phyloP scores from a whole-genome alignment of 2,888 invertebrate species.

The Lomographa bimaculata region DNA sequence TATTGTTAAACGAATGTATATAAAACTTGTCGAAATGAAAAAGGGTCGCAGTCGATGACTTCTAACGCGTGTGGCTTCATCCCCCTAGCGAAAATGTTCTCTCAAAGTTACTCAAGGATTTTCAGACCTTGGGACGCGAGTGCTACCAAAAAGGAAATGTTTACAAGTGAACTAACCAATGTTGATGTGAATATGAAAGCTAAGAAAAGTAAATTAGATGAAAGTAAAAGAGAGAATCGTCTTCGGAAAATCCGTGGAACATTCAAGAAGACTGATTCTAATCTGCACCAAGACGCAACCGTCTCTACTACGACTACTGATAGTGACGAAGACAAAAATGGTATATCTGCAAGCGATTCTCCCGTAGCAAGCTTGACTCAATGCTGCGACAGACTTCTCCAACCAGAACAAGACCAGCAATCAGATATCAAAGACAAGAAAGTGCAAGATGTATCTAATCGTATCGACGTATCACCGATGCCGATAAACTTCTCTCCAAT shows the following conservation, averaged over 20 bases:
- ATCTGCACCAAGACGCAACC: slow-evolving; percentile 80
- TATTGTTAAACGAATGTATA: slow-evolving; percentile 81
- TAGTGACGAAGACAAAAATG: slow-evolving; percentile 47
- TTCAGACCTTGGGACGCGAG: slow-evolving; percentile 86
- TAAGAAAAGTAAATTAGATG: slow-evolving; percentile 54
- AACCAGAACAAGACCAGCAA: slow-evolving; percentile 45
- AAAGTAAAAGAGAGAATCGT: slow-evolving; percentile 65
- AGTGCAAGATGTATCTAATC: slow-evolving; percentile 14
- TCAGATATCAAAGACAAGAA: slow-evolving; percentile 39
- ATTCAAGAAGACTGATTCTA: slow-evolving; percentile 59
- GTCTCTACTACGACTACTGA: slow-evolving; percentile 80
- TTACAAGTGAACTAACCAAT: slow-evolving; percentile 36
- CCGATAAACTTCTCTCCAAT: slow-evolving; percentile 31
- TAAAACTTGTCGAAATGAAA: slow-evolving; percentile 78
- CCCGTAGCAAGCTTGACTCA: slow-evolving; percentile 66
- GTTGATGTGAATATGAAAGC: slow-evolving; percentile 39
- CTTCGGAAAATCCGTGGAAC: slow-evolving; percentile 74
- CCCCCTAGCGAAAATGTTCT: slow-evolving; percentile 58
- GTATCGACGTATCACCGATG: slow-evolving; percentile 10
- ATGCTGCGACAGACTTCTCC: slow-evolving; percentile 67
- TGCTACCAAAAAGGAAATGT: slow-evolving; percentile 49
- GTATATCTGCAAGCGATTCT: slow-evolving; percentile 41
- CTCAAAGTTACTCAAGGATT: slow-evolving; percentile 75
- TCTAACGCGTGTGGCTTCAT: slow-evolving; percentile 58
- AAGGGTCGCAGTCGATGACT: slow-evolving; percentile 71